phyloP scores from a whole-genome alignment of 2,797 vertebrate genomes.

The Morus bassanus region DNA sequence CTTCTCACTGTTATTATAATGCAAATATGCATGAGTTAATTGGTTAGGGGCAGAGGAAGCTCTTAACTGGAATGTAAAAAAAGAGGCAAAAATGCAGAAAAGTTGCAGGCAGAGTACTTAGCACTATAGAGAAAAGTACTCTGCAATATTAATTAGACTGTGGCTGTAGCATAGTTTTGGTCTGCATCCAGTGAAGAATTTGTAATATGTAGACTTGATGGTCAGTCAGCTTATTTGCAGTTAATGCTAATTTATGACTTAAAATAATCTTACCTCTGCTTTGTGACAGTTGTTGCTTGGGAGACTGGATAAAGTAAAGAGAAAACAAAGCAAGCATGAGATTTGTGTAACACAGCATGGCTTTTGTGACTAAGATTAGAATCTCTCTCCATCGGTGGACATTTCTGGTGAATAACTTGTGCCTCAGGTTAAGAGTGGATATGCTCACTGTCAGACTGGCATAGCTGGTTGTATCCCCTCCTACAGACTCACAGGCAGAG shows the following conservation, averaged over 20 bases:
- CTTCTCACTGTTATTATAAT: background rate
- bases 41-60: background rate
- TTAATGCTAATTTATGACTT: background rate
- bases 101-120: background rate
- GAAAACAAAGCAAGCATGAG: background rate
- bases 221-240: background rate
- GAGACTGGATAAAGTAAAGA: background rate
- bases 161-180: background rate
- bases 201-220: background rate
- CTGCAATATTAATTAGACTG: background rate
- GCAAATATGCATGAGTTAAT: background rate
- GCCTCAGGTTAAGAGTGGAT: background rate
- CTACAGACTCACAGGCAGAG: background rate
- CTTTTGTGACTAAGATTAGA: background rate
- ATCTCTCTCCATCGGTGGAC: background rate
- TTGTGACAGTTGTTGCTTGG: background rate
- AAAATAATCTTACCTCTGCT: background rate
- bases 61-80: background rate
- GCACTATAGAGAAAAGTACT: background rate
- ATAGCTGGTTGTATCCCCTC: background rate
- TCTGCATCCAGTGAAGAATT: background rate
- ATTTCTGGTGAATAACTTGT: background rate
- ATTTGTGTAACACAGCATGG: background rate
- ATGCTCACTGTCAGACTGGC: background rate
- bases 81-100: background rate